Percentiles rank a stretch among this genome's conserved stretches.
Evolutionary conservation across 2,113 vertebrate genomes (phyloP).

Genomic region (Corvus hawaiiensis): DNA sequence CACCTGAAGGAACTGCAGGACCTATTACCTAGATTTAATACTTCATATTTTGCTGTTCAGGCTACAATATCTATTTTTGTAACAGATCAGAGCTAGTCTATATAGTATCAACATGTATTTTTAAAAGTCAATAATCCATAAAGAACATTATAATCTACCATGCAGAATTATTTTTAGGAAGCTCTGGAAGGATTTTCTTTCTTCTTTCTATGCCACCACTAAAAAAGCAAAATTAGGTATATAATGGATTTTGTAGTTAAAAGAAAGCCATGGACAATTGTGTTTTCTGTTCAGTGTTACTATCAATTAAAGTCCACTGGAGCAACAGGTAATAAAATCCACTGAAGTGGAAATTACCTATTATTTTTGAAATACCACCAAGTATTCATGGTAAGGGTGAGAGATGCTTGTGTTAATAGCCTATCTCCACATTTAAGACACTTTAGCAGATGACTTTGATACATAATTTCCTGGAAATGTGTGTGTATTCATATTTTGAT

Average conservation of each 20-base stretch:
- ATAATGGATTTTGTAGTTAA: neutral
- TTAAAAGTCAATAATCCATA: conserved; percentile 49
- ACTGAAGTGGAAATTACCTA: neutral
- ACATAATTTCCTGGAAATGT: neutral
- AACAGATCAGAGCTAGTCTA: conserved; percentile 17
- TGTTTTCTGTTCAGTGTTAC: neutral
- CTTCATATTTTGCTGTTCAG: conserved; percentile 36
- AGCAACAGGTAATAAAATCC: conserved; percentile 16
- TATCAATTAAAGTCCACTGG: neutral
- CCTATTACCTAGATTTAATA: conserved; percentile 43
- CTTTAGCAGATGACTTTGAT: neutral
- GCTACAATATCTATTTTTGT: neutral
- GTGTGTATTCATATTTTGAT: neutral
- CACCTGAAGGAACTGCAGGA: conserved; percentile 45
- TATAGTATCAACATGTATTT: conserved; percentile 37
- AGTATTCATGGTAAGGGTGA: neutral
- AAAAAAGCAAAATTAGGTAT: conserved; percentile 9
- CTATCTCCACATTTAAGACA: neutral
- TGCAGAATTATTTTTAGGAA: neutral
- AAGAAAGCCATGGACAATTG: neutral
- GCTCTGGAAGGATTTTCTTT: neutral
- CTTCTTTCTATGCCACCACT: neutral
- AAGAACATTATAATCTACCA: neutral
- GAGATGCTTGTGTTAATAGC: neutral
- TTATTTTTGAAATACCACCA: neutral